These are phyloP conservation scores for Cetoscarus ocellatus DNA, from an alignment of 2,797 vertebrate species.

Conservation along the genomic window DNA sequence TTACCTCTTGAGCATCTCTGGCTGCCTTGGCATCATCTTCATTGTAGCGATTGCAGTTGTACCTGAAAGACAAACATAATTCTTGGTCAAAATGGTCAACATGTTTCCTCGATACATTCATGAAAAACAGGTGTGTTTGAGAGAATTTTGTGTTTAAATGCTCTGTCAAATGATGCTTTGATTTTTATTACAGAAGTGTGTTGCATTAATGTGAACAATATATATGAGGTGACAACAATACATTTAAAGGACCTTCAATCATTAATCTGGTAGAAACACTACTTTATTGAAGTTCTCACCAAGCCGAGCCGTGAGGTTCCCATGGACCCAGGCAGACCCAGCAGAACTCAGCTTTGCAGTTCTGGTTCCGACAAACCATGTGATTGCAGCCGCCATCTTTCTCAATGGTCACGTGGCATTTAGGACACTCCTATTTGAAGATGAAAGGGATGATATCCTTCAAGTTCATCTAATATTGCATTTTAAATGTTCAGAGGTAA, in stretches of 20 bases:
- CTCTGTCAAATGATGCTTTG: not conserved
- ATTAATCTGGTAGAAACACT: not conserved
- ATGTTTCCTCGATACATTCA: not conserved
- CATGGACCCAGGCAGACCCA: slow-evolving; percentile 99
- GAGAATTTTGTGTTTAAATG: not conserved
- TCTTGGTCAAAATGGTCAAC: slow-evolving; percentile 25
- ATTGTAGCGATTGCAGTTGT: slow-evolving; percentile 99
- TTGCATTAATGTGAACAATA: too few species aligned
- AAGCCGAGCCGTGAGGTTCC: slow-evolving; percentile 99
- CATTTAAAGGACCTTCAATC: not conserved
- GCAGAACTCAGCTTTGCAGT: slow-evolving; percentile 99
- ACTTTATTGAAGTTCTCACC: slow-evolving; percentile 84
- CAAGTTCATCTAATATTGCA: not conserved
- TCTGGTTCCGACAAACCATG: slow-evolving; percentile 99
- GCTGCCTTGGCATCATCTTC: slow-evolving; percentile 99
- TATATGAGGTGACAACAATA: too few species aligned
- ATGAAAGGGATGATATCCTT: not conserved
- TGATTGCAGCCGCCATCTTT: slow-evolving; percentile 99
- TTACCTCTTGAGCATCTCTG: slow-evolving; percentile 98
- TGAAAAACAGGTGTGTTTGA: not conserved
- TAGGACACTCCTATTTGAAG: slow-evolving; percentile 93
- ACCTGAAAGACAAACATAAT: slow-evolving; percentile 85
- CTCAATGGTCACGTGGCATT: slow-evolving; percentile 99
- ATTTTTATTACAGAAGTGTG: too few species aligned
- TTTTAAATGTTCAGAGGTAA: not conserved